A percentile compares a stretch with the other conserved stretches of the same genome.
phyloP scores from a whole-genome alignment of 2,888 invertebrate species.

The Himalopsyche japonica region DNA sequence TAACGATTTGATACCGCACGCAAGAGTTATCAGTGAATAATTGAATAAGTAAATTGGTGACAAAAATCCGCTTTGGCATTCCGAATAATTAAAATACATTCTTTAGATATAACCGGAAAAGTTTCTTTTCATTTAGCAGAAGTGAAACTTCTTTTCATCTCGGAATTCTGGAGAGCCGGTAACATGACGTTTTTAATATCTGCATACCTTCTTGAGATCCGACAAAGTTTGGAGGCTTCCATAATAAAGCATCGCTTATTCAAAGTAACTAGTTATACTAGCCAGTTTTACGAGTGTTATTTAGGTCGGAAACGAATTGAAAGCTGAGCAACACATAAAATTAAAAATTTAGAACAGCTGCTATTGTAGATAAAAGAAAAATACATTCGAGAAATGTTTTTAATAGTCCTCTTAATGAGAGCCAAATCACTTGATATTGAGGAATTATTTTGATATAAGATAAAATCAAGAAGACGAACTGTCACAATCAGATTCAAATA shows the following conservation, averaged over 20 bases:
- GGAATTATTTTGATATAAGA: no score
- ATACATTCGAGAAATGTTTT: no score
- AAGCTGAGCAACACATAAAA: background rate
- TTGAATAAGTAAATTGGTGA: background rate
- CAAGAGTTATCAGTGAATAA: background rate
- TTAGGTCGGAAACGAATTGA: background rate
- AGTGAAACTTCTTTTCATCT: conserved; percentile 12
- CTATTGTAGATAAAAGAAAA: background rate
- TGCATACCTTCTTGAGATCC: conserved; percentile 23
- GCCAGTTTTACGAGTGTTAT: background rate
- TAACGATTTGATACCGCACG: no score
- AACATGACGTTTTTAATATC: conserved; percentile 40
- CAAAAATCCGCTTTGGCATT: no score
- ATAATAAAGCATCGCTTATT: background rate
- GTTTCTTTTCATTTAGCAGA: conserved; percentile 23
- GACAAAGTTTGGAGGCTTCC: background rate
- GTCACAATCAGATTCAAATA: no score
- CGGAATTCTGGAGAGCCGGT: background rate
- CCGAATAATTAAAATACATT: background rate
- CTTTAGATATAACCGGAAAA: background rate
- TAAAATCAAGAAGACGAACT: no score
- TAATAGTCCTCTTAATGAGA: no score
- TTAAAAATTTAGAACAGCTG: background rate
- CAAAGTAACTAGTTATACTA: background rate
- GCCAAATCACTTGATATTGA: no score